Conservation (phyloP, 2,113 vertebrate species). For the Hypocryptadius cinnamomeus region DNA sequence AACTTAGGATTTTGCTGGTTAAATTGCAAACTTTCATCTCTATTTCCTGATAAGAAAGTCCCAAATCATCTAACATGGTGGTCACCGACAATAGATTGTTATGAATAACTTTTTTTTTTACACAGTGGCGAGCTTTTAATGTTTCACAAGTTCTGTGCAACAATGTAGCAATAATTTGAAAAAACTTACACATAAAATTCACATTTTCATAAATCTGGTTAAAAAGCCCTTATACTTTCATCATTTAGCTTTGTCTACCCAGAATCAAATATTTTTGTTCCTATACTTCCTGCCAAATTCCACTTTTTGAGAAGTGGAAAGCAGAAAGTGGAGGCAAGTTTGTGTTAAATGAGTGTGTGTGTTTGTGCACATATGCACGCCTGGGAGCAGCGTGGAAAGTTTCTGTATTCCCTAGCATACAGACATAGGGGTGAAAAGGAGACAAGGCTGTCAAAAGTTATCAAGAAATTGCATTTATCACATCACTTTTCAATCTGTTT, state of each 20-base stretch:
- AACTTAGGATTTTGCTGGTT: not conserved
- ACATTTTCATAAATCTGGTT: not conserved
- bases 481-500: not conserved
- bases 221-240: not conserved
- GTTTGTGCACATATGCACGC: rapidly evolving
- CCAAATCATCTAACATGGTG: not conserved
- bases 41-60: not conserved
- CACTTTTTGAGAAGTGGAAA: not conserved
- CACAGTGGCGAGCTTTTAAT: not conserved
- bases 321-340: not conserved
- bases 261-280: not conserved
- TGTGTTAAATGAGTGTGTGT: not conserved
- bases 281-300: not conserved
- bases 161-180: not conserved
- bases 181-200: not conserved
- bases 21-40: not conserved
- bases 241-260: not conserved
- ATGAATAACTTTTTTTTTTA: not conserved
- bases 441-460: not conserved
- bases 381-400: not conserved
- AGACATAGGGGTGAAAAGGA: not conserved
- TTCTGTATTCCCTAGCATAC: not conserved
- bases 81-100: not conserved
- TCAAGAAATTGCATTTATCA: not conserved
- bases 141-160: not conserved